Evolutionary conservation across 2,888 invertebrate species (phyloP), one percentile per base, ranked within the genome.

Genomic region (Eupithecia exiguata): DNA sequence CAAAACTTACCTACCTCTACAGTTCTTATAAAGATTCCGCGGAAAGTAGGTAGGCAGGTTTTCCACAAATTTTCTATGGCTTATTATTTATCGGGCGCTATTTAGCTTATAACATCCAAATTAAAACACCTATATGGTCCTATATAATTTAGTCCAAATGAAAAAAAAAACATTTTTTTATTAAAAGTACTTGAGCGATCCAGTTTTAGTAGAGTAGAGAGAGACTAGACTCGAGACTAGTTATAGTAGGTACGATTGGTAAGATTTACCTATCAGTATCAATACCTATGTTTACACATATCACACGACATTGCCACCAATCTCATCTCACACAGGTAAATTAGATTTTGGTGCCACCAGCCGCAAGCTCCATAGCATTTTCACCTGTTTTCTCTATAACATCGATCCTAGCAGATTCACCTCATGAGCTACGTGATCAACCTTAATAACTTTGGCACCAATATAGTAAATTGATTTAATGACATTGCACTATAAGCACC

Each of bases 391-490:
- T 65, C 63, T 65, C 63, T 65, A 65, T n/a, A 35, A 10, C 38
- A 65, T 36, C 14, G 14, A 9, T 62, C 25, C 18, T 35, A 62
- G 25, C 16, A 35, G 25, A 30, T 30, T 49, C 62, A 14, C n/a
- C n/a, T 36, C 35, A 63, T 63, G 63, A 36, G 63, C 63, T 18
- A 63, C 36, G 12, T 65, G 63, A 84, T 84, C 86, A 86, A 79
- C 84, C 84, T 82, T 81, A 86, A 86, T 86, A 84, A 82, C 79
- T 79, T n/a, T 84, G 82, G 81, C 82, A 76, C 77, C 77, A 80
- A 74, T 63, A 62, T 70, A 61, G 70, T 69, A 75, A 74, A 77
- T 78, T 76, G 77, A 78, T 80, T 79, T 75, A 74, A 79, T 75
- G 74, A 76, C 76, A 76, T 69, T 65, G 71, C 74, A 62, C 62